Evolutionary conservation across 2,113 vertebrate genomes (phyloP), one percentile per base, ranked within the genome.

Genomic region (Zapus hudsonius): DNA sequence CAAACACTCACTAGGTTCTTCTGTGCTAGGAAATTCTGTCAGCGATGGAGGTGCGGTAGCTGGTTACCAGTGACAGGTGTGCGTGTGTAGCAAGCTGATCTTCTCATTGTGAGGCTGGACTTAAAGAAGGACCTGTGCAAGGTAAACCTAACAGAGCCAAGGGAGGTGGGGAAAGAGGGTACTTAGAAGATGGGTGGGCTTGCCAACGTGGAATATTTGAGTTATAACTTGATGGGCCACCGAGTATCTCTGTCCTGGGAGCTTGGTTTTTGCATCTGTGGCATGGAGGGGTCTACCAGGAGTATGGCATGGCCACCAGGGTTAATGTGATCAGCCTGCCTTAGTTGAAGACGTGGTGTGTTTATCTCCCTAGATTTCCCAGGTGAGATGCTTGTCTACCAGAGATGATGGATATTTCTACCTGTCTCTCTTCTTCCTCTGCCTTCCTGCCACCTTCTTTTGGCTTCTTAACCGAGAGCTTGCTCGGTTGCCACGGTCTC

Each of bases 351-450:
- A 47, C 7, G 23, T 13, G 10, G 13, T 64, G 22, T 20, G 23
- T 92, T 73, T 57, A 2, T 33, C 69, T 36, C 33, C 33, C 36
- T 19, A 0, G 6, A 23, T 47, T 25, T 80, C 80, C 33, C 33
- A n/a, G 59, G 23, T 3, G 0, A 13, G 11, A 47, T 10, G 27
- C 44, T 66, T 29, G 4, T 38, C 40, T 64, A 55, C 31, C 16
- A 47, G 13, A 29, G 29, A 16, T 31, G 7, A 42, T 7, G 3
- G 36, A 40, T 38, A 3, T 67, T 47, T 36, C 79, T 59, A 7
- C 5, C 1, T 36, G 17, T 67, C 27, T 12, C 4, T 7, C 44
- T 4, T n/a, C 11, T 15, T 4, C 2, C 0, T 61, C 8, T n/a
- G 17, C 81, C 44, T 59, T 29, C 40, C 29, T 9, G 22, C 80